Percentiles rank a stretch among this genome's conserved stretches.
These are phyloP conservation scores for Brachypterus glaber DNA, from an alignment of 2,888 invertebrate species.

Conservation along the genomic window DNA sequence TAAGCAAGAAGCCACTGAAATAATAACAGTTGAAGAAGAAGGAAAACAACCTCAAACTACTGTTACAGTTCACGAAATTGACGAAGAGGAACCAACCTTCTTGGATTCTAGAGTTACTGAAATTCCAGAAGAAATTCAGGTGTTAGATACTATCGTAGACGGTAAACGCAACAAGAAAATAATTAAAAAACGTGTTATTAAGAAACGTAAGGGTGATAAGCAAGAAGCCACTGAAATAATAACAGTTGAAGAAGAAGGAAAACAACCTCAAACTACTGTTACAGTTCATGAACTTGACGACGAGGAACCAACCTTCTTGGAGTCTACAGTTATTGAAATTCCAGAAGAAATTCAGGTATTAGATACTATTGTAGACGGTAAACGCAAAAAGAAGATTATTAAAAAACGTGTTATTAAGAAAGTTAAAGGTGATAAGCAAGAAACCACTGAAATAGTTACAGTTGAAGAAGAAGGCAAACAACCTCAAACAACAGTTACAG, in stretches of 20 bases:
- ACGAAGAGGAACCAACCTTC: constrained; percentile 19
- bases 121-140: constrained; percentile 20
- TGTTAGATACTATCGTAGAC: constrained; percentile 23
- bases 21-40: no score
- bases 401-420: constrained; percentile 28
- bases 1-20: constrained; percentile 25
- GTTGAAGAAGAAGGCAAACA: constrained; percentile 24
- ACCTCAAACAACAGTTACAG: constrained; percentile 23
- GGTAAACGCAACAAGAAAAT: constrained; percentile 26
- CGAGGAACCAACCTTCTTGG: no score
- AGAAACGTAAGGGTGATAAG: constrained; percentile 36
- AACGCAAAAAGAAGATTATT: constrained; percentile 20
- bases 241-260: constrained; percentile 34
- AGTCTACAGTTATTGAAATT: no score
- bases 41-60: constrained; percentile 30
- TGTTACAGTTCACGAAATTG: constrained; percentile 26
- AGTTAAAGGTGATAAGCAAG: constrained; percentile 31
- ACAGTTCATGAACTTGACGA: constrained; percentile 24
- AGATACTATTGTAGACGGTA: constrained; percentile 35
- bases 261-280: constrained; percentile 31
- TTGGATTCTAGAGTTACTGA: no score
- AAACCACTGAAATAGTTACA: constrained; percentile 27
- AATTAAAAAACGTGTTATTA: constrained; percentile 37
- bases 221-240: constrained; percentile 32
- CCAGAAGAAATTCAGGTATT: constrained; percentile 17